A percentile compares a stretch with the other conserved stretches of the same genome.
Conservation (phyloP, 2,888 invertebrate species). For the Yponomeuta sedellus region DNA sequence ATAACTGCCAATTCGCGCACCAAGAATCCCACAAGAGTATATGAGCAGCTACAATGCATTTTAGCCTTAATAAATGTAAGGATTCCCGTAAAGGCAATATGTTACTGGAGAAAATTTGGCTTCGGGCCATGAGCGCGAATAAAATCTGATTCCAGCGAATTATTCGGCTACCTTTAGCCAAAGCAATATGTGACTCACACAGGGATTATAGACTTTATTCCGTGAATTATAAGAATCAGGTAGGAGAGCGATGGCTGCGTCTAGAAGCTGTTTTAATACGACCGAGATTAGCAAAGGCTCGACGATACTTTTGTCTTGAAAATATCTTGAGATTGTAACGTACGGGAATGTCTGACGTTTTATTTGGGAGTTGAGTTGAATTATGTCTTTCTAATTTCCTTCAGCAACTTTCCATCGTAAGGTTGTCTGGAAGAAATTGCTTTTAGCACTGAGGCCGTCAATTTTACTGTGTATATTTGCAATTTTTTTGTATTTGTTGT, state of each 20-base stretch:
- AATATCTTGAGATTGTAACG: background rate
- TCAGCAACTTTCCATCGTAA: no score
- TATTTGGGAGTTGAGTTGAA: no score
- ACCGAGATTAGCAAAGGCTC: background rate
- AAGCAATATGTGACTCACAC: background rate
- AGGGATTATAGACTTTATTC: background rate
- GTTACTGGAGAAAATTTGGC: slow-evolving; percentile 7
- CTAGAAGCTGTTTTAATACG: background rate
- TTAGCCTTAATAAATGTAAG: slow-evolving; percentile 5
- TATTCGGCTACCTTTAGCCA: background rate
- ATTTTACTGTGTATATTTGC: no score
- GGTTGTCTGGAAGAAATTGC: no score
- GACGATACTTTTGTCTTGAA: background rate
- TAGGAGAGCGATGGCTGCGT: background rate
- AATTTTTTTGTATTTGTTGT: no score
- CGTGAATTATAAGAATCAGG: background rate
- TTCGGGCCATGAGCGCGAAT: background rate
- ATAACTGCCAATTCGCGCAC: background rate
- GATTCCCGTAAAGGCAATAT: slow-evolving; percentile 10
- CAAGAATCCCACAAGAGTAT: background rate
- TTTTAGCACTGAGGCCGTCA: no score
- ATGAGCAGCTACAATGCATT: background rate
- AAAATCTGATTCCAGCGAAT: background rate
- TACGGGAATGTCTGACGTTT: no score
- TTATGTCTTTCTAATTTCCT: no score